phyloP scores from a whole-genome alignment of 2,888 invertebrate genomes.

The Bombylius discolor region DNA sequence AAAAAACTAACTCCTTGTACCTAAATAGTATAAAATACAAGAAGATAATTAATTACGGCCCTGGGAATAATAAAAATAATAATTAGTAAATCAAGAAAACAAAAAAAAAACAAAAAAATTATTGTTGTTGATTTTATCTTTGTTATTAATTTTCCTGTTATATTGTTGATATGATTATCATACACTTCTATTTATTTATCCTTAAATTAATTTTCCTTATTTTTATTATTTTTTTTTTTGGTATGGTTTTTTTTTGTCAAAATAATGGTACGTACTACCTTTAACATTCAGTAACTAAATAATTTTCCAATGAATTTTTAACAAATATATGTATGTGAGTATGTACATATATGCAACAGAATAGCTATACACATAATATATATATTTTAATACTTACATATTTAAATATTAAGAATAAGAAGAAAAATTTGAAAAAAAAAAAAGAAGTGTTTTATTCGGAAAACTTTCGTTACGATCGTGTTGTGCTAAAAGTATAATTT shows the following conservation, averaged over 20 bases:
- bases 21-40: no score
- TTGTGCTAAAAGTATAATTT: conserved; percentile 21
- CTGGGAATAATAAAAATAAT: conserved; percentile 15
- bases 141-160: not conserved
- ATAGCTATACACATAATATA: no score
- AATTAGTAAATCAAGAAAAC: conserved; percentile 9
- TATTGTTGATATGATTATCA: not conserved
- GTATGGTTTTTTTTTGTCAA: not conserved
- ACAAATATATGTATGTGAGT: no score
- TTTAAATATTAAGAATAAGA: not conserved
- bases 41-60: conserved; percentile 13
- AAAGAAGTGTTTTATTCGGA: not conserved
- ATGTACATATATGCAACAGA: no score
- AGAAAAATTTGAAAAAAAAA: not conserved
- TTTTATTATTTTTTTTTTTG: no score
- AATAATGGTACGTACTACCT: no score
- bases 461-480: not conserved
- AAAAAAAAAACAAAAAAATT: not conserved
- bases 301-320: no score
- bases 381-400: no score
- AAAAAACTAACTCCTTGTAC: not conserved
- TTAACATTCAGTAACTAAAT: no score
- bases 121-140: not conserved
- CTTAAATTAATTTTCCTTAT: not conserved
- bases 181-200: not conserved